These are phyloP conservation scores for Tachina grossa DNA, from an alignment of 2,888 invertebrate species.

Conservation along the genomic window DNA sequence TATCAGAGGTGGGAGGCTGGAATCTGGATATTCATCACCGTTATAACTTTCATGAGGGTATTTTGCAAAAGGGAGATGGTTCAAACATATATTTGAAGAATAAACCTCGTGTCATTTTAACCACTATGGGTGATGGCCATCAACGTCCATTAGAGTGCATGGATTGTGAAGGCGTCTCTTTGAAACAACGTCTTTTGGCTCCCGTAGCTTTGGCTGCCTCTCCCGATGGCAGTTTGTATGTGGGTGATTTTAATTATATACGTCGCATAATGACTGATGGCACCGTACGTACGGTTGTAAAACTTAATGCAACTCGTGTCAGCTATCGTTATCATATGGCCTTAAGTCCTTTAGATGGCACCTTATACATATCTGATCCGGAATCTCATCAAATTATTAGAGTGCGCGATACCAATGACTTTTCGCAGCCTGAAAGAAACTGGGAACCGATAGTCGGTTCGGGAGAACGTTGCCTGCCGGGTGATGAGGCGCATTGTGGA, in stretches of 20 bases:
- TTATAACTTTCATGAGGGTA: slow-evolving; percentile 99
- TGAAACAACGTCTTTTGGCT: slow-evolving; percentile 91
- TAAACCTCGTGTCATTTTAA: slow-evolving; percentile 94
- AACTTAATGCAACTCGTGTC: slow-evolving; percentile 92
- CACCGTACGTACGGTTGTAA: slow-evolving; percentile 83
- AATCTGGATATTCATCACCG: slow-evolving; percentile 98
- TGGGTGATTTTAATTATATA: slow-evolving; percentile 97
- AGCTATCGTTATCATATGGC: slow-evolving; percentile 99
- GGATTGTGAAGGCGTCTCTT: slow-evolving; percentile 91
- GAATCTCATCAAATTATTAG: slow-evolving; percentile 97
- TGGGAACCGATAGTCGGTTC: slow-evolving; percentile 98
- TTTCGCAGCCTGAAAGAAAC: slow-evolving; percentile 93
- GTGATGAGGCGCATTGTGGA: slow-evolving; percentile 97
- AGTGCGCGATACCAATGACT: slow-evolving; percentile 92
- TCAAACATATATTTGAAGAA: slow-evolving; percentile 97
- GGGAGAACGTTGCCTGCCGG: slow-evolving; percentile 95
- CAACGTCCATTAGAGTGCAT: slow-evolving; percentile 93
- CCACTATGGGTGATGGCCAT: slow-evolving; percentile 95
- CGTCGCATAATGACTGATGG: slow-evolving; percentile 94
- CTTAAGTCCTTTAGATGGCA: slow-evolving; percentile 95
- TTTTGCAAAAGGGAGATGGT: slow-evolving; percentile 98
- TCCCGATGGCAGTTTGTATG: slow-evolving; percentile 96
- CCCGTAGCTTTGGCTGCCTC: slow-evolving; percentile 96
- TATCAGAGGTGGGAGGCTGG: slow-evolving; percentile 98
- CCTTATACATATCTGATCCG: slow-evolving; percentile 97